These are phyloP conservation scores for Anarhynchus alexandrinus DNA, from an alignment of 2,113 vertebrate genomes.

Conservation along the genomic window DNA sequence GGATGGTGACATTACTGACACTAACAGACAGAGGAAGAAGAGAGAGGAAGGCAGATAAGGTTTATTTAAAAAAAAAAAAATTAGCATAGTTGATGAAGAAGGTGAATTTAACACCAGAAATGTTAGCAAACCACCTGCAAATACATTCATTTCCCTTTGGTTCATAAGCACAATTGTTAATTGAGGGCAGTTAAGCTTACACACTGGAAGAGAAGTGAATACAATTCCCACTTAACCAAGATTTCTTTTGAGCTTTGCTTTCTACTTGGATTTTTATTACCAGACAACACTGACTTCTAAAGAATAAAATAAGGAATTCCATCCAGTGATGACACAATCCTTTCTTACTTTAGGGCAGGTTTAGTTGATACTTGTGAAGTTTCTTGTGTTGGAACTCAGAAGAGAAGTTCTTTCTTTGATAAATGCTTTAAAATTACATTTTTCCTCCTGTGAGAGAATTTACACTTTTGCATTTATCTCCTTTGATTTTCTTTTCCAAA, in stretches of 20 bases:
- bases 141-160: not conserved
- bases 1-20: not conserved
- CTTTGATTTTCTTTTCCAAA: not conserved
- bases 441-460: not conserved
- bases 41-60: not conserved
- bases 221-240: not conserved
- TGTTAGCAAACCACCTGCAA: not conserved
- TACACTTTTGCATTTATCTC: not conserved
- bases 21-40: not conserved
- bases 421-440: not conserved
- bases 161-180: not conserved
- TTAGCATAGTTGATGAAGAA: not conserved
- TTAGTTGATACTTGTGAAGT: not conserved
- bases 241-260: not conserved
- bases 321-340: not conserved
- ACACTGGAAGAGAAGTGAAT: not conserved
- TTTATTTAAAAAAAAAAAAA: not conserved
- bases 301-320: not conserved
- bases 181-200: not conserved
- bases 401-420: not conserved
- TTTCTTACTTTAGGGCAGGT: not conserved
- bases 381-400: not conserved
- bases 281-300: not conserved
- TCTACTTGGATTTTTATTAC: not conserved
- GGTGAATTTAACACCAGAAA: not conserved